Percentiles rank a stretch among this genome's conserved stretches.
Conservation (phyloP, 2,797 vertebrate species). For the Manis crassicaudata region DNA sequence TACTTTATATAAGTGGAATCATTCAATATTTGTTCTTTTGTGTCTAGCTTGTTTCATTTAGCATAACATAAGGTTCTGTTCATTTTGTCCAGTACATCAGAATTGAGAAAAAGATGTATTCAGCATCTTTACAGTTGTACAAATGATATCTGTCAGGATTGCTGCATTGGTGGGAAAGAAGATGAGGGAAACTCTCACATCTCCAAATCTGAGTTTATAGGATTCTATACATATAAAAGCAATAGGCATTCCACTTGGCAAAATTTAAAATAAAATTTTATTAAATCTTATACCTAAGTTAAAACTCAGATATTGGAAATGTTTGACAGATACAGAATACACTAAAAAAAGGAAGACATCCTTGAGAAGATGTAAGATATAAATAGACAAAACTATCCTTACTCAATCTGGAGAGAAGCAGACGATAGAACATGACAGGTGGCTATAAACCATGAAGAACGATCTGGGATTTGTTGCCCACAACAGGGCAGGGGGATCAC, state of each 20-base stretch:
- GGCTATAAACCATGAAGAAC: not conserved
- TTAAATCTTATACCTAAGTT: constrained; percentile 5
- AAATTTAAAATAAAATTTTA: constrained; percentile 47
- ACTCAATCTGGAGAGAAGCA: not conserved
- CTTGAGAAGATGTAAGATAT: not conserved
- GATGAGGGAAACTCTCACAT: not conserved
- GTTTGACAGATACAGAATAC: not conserved
- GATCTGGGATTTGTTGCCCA: not conserved
- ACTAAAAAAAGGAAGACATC: not conserved
- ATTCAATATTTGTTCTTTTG: not conserved
- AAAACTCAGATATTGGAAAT: constrained; percentile 52
- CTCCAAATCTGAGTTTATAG: not conserved
- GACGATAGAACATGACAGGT: not conserved
- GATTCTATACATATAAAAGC: not conserved
- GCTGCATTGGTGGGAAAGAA: not conserved
- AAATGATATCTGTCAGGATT: not conserved
- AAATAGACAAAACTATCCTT: not conserved
- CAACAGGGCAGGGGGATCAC: not conserved
- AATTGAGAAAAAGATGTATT: not conserved
- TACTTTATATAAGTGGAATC: not conserved
- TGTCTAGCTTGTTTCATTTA: not conserved
- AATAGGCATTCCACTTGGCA: not conserved
- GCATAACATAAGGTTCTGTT: not conserved
- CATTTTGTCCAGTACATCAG: not conserved
- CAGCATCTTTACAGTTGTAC: not conserved